Conservation (phyloP, 2,113 vertebrate genomes). For the Rattus norvegicus region DNA sequence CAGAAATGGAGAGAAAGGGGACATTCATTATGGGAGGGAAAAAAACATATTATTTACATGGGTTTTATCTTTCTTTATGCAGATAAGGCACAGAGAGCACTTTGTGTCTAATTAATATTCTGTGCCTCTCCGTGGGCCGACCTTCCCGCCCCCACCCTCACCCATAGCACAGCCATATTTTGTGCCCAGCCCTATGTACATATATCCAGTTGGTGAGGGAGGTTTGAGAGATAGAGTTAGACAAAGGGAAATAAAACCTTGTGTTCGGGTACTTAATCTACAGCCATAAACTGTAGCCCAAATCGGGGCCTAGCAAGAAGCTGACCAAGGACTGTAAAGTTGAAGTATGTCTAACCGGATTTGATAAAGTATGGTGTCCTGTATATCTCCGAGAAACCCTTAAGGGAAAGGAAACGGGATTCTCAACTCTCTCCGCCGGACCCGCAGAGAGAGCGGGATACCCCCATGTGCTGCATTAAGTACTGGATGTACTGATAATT, state of each 20-base stretch:
- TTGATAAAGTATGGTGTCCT: slow-evolving; percentile 71
- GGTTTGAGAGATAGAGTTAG: slow-evolving; percentile 68
- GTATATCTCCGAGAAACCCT: neutral
- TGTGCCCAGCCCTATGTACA: slow-evolving; percentile 60
- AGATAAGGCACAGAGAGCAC: slow-evolving; percentile 84
- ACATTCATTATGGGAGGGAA: slow-evolving; percentile 85
- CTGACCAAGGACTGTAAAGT: slow-evolving; percentile 65
- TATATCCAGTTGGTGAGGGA: slow-evolving; percentile 65
- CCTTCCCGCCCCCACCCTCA: slow-evolving; percentile 78
- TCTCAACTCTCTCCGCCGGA: slow-evolving; percentile 31
- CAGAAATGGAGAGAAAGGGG: slow-evolving; percentile 87
- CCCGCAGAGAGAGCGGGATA: neutral
- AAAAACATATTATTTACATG: slow-evolving; percentile 87
- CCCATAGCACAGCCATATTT: slow-evolving; percentile 40
- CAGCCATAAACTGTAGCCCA: slow-evolving; percentile 75
- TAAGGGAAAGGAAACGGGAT: neutral
- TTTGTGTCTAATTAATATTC: slow-evolving; percentile 85
- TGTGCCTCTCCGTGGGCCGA: slow-evolving; percentile 78
- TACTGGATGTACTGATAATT: too few species aligned
- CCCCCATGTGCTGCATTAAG: neutral
- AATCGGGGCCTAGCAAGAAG: slow-evolving; percentile 61
- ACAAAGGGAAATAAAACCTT: slow-evolving; percentile 69
- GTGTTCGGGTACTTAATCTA: slow-evolving; percentile 62
- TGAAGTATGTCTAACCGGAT: slow-evolving; percentile 41
- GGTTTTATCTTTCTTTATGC: slow-evolving; percentile 86